A percentile compares a stretch with the other conserved stretches of the same genome.
Evolutionary conservation across 1,140 invertebrate species (phyloP).

Genomic region (Bombyx mandarina): DNA sequence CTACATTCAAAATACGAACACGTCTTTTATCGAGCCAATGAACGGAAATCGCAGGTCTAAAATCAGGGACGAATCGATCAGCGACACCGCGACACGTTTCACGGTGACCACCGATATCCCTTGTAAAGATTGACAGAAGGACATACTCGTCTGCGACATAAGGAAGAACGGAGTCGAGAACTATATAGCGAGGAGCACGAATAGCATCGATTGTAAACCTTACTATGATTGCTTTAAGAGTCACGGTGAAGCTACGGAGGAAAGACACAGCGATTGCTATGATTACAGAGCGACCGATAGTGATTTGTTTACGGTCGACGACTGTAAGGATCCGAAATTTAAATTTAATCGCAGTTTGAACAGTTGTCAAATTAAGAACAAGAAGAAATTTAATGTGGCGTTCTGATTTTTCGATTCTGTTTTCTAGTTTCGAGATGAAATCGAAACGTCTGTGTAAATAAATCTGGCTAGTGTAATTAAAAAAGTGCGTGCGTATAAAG

Average conservation of each 20-base stretch:
- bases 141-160: conserved; percentile 31
- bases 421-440: too few species aligned
- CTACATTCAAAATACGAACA: conserved; percentile 46
- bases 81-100: conserved; percentile 57
- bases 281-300: conserved; percentile 4
- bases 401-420: neutral
- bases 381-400: conserved; percentile 23
- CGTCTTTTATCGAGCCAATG: conserved; percentile 62
- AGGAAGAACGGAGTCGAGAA: conserved; percentile 37
- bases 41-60: conserved; percentile 54
- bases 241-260: conserved; percentile 23
- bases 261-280: conserved; percentile 49
- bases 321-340: conserved; percentile 54
- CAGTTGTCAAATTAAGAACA: conserved; percentile 55
- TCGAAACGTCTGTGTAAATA: too few species aligned
- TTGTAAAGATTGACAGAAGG: conserved; percentile 55
- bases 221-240: conserved; percentile 60
- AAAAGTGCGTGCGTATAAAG: too few species aligned
- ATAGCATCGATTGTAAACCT: conserved; percentile 55
- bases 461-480: too few species aligned
- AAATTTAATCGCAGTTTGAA: conserved; percentile 63
- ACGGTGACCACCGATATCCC: conserved; percentile 51
- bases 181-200: conserved; percentile 46
- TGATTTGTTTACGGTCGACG: conserved; percentile 21
- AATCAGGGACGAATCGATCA: conserved; percentile 54